These are phyloP conservation scores for Dendrocopos noguchii DNA, from an alignment of 2,113 vertebrate genomes.

Conservation along the genomic window DNA sequence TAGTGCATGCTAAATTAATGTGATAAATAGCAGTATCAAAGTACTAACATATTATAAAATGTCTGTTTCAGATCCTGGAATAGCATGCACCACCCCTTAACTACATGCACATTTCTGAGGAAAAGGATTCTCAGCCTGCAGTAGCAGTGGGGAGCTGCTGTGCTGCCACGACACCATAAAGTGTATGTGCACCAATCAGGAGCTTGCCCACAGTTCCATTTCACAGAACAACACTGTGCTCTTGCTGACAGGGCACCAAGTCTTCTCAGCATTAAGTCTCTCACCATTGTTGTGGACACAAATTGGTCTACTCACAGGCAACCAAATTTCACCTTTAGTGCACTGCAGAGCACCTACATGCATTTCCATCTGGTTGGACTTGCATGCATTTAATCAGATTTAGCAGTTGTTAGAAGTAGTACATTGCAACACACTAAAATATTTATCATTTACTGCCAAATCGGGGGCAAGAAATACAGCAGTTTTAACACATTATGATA, in stretches of 20 bases:
- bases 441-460: background rate
- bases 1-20: background rate
- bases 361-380: background rate
- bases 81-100: background rate
- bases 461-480: background rate
- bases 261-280: background rate
- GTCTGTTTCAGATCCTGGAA: background rate
- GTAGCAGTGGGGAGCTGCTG: background rate
- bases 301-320: background rate
- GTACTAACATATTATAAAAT: background rate
- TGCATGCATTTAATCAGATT: background rate
- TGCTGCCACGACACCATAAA: background rate
- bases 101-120: background rate
- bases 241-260: background rate
- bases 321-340: background rate
- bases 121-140: background rate
- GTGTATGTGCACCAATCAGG: background rate
- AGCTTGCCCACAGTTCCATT: background rate
- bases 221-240: background rate
- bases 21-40: background rate
- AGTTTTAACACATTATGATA: conserved; percentile 16
- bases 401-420: background rate
- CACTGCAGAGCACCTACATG: background rate
- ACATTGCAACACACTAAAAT: background rate
- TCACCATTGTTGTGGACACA: background rate